Conservation (phyloP, 2,113 vertebrate species). For the Aldabrachelys gigantea region DNA sequence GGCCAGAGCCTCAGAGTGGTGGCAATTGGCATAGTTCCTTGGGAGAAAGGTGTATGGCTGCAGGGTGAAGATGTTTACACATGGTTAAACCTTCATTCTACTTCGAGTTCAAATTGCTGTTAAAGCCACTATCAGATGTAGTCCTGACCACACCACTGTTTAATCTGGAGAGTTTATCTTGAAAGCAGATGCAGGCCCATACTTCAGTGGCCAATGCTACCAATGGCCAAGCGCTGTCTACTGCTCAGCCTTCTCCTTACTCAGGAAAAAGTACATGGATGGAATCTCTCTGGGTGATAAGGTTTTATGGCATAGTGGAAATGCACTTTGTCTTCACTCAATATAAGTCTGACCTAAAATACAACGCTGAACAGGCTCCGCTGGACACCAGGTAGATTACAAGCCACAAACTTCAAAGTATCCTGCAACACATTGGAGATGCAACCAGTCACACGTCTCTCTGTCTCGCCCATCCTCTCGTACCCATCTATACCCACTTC, state of each 20-base stretch:
- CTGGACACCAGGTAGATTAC: accelerated
- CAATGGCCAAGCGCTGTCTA: not conserved
- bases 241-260: not conserved
- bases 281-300: not conserved
- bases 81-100: slow-evolving; percentile 7
- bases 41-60: slow-evolving; percentile 36
- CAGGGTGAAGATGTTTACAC: slow-evolving; percentile 8
- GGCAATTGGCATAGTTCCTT: not conserved
- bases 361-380: not conserved
- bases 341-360: not conserved
- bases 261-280: not conserved
- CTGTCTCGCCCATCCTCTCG: accelerated
- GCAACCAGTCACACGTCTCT: accelerated
- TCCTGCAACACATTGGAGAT: not conserved
- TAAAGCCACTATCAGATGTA: slow-evolving; percentile 28
- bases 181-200: slow-evolving; percentile 24
- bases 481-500: not conserved
- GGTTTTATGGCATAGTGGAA: not conserved
- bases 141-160: not conserved
- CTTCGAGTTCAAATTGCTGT: slow-evolving; percentile 51
- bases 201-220: accelerated
- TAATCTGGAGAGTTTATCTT: slow-evolving; percentile 50
- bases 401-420: not conserved
- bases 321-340: not conserved
- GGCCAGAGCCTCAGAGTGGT: not conserved